These are phyloP conservation scores for Morone saxatilis DNA, from an alignment of 2,113 vertebrate species.

Conservation along the genomic window DNA sequence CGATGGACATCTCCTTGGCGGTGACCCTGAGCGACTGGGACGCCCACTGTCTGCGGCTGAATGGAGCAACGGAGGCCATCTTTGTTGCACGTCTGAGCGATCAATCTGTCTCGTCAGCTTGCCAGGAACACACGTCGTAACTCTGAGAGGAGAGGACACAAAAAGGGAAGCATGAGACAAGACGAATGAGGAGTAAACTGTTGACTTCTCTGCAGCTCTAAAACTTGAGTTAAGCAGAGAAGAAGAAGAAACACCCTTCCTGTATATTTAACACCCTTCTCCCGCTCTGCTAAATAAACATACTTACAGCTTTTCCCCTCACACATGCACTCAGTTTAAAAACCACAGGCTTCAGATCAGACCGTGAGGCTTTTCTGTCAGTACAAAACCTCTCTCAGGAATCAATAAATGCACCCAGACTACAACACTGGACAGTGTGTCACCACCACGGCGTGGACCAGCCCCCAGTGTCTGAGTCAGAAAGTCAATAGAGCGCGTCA, in stretches of 20 bases:
- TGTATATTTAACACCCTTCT: conserved; percentile 1
- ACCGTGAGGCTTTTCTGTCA: neutral
- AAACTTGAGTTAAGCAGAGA: neutral
- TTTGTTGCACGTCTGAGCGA: conserved; percentile 24
- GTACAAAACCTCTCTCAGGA: conserved; percentile 6
- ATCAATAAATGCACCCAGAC: conserved; percentile 43
- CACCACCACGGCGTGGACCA: neutral
- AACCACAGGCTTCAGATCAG: neutral
- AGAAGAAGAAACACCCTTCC: conserved; percentile 3
- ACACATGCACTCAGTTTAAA: neutral
- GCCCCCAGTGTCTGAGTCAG: conserved; percentile 14
- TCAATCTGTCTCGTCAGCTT: conserved; percentile 15
- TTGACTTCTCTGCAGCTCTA: neutral
- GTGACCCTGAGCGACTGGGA: conserved; percentile 94
- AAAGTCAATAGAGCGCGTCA: conserved; percentile 57
- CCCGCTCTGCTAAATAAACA: neutral
- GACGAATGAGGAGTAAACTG: neutral
- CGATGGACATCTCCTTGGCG: conserved; percentile 93
- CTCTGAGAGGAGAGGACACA: conserved; percentile 12
- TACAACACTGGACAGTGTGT: conserved; percentile 9
- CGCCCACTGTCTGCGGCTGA: conserved; percentile 90
- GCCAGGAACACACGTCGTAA: neutral
- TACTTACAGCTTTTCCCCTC: neutral
- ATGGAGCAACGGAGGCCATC: conserved; percentile 89
- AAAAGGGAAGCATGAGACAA: neutral